Percentiles rank a stretch among this genome's conserved stretches.
phyloP scores from a whole-genome alignment of 2,113 vertebrate genomes.

The Prolemur simus region DNA sequence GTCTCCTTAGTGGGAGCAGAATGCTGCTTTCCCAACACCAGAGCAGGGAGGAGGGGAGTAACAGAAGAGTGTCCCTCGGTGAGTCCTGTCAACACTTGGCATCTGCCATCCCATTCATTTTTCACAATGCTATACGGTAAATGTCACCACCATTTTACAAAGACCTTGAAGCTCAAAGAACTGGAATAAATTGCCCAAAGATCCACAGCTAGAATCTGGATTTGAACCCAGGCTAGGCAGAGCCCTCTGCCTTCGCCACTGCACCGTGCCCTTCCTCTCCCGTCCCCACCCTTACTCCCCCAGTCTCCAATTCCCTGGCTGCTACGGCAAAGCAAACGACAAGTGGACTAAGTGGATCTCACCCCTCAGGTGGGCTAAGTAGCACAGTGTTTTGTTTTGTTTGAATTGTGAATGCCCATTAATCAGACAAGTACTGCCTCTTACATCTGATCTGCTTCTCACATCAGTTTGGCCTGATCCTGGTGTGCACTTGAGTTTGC shows the following conservation, averaged over 20 bases:
- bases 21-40: neutral
- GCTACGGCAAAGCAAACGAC: neutral
- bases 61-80: neutral
- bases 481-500: neutral
- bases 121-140: neutral
- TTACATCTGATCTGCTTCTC: neutral
- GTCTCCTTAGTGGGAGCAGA: neutral
- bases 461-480: no score
- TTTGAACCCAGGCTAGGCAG: neutral
- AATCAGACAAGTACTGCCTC: accelerated
- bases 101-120: accelerated
- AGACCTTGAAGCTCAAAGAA: neutral
- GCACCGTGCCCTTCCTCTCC: accelerated
- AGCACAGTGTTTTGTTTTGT: neutral
- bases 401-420: neutral
- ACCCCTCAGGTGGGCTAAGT: neutral
- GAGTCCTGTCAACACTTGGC: neutral
- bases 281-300: accelerated
- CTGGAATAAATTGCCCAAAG: neutral
- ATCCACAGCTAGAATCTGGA: neutral
- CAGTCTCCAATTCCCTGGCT: neutral
- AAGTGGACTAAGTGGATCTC: neutral
- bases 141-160: neutral
- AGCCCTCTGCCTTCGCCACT: neutral
- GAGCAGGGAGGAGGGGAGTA: no score